Conservation (phyloP, 2,888 invertebrate genomes). For the Dynastes grantii region DNA sequence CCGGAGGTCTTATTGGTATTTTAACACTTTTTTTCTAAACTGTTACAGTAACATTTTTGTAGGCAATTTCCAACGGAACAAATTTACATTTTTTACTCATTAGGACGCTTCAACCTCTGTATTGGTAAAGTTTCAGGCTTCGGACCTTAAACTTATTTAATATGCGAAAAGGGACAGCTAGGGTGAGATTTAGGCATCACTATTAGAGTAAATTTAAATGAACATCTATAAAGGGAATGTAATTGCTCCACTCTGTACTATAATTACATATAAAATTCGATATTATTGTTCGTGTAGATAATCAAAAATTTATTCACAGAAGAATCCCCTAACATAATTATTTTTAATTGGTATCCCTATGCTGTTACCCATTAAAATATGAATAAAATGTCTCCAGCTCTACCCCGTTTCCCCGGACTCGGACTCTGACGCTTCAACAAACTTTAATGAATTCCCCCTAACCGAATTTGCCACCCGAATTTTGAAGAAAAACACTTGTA, state of each 20-base stretch:
- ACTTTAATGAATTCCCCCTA: constrained; percentile 20
- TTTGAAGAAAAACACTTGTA: constrained; percentile 18
- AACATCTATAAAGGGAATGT: no score
- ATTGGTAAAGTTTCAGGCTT: background rate
- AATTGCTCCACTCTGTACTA: no score
- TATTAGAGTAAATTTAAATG: constrained; percentile 6
- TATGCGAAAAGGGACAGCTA: constrained; percentile 6
- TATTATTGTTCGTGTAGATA: background rate
- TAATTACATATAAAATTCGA: no score
- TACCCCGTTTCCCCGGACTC: constrained; percentile 1
- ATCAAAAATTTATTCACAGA: background rate
- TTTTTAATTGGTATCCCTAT: constrained; percentile 9
- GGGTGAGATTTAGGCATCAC: constrained; percentile 2
- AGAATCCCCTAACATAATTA: constrained; percentile 2
- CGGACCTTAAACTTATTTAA: constrained; percentile 1
- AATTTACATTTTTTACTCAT: constrained; percentile 36
- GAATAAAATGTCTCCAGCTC: constrained; percentile 14
- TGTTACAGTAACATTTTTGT: constrained; percentile 8
- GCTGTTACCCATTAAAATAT: constrained; percentile 6
- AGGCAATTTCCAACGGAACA: constrained; percentile 18
- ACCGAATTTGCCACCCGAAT: constrained; percentile 10
- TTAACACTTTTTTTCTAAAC: constrained; percentile 3
- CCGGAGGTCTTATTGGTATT: background rate
- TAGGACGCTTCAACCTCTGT: background rate
- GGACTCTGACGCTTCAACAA: background rate